Conservation (phyloP, 2,888 invertebrate genomes). For the Lottia scabra region DNA sequence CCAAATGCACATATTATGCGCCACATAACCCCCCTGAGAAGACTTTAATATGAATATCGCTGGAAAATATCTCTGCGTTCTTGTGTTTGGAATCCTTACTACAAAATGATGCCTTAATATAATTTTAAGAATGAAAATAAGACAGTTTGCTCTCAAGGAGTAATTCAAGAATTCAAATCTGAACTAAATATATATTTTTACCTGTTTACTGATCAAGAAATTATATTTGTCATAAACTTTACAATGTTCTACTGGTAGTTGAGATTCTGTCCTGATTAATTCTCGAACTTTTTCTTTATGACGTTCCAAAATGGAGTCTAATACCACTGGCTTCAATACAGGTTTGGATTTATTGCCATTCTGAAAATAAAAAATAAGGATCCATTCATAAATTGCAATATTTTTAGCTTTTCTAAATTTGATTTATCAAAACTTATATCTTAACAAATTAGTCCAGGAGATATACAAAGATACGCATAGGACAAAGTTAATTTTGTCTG, state of each 20-base stretch:
- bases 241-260: conserved; percentile 65
- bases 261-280: conserved; percentile 62
- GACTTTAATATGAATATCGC: no score
- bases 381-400: no score
- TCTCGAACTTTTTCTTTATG: conserved; percentile 76
- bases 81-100: no score
- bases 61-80: no score
- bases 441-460: not conserved
- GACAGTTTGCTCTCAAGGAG: no score
- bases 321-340: conserved; percentile 79
- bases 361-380: conserved; percentile 31
- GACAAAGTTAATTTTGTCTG: no score
- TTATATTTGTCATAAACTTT: conserved; percentile 78
- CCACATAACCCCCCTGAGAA: no score
- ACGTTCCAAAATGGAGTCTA: conserved; percentile 76
- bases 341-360: conserved; percentile 61
- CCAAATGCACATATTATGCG: no score
- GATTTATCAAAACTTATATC: not conserved
- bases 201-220: conserved; percentile 68
- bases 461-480: no score
- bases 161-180: no score
- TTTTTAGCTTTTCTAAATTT: no score
- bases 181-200: conserved; percentile 24
- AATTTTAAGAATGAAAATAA: not conserved
- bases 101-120: no score